These are phyloP conservation scores for Hapalemur alaotrensis DNA, from an alignment of 2,797 vertebrate genomes.

Conservation along the genomic window DNA sequence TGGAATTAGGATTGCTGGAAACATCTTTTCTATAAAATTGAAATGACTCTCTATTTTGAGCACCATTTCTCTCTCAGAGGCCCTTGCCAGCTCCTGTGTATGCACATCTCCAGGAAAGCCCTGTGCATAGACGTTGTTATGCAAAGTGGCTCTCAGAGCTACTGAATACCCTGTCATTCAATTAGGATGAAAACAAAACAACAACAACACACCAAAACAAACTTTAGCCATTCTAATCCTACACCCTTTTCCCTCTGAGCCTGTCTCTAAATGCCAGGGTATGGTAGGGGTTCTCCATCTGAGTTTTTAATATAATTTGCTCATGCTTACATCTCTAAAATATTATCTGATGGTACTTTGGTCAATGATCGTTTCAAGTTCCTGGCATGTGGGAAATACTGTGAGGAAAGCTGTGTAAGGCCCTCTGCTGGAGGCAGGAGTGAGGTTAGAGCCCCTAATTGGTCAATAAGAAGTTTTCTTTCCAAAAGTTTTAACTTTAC, in stretches of 20 bases:
- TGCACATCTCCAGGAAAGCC: neutral
- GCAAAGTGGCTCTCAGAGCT: neutral
- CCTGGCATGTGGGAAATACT: neutral
- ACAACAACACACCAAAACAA: neutral
- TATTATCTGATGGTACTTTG: neutral
- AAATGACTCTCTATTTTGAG: neutral
- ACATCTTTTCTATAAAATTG: neutral
- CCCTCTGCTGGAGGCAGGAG: neutral
- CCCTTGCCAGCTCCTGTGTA: neutral
- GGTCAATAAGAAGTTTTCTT: neutral
- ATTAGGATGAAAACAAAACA: neutral
- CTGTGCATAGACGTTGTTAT: rapidly evolving
- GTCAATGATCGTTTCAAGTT: neutral
- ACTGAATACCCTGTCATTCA: neutral
- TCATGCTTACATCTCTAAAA: neutral
- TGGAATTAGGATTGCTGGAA: neutral
- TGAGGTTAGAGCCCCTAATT: neutral
- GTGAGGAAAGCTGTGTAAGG: neutral
- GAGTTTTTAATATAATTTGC: neutral
- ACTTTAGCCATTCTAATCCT: neutral
- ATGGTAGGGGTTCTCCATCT: neutral
- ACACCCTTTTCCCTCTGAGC: neutral
- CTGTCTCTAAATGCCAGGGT: neutral
- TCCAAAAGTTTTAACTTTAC: neutral
- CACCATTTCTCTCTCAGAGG: neutral